phyloP scores from a whole-genome alignment of 2,113 vertebrate species.

The Porphyrio hochstetteri region DNA sequence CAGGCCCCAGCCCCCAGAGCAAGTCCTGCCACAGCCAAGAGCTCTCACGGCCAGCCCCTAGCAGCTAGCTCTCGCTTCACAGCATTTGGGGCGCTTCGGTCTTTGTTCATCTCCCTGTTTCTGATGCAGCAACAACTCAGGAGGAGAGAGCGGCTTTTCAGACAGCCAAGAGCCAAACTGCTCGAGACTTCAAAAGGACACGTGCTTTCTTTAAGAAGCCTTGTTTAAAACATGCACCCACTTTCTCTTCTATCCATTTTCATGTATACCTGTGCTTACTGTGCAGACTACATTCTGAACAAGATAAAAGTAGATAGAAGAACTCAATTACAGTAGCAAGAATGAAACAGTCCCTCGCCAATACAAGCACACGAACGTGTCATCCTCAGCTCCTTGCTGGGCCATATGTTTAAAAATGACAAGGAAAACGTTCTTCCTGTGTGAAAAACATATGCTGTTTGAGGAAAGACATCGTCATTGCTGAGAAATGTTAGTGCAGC shows the following conservation, averaged over 20 bases:
- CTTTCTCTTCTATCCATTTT: not conserved
- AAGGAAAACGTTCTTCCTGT: not conserved
- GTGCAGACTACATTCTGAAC: constrained; percentile 31
- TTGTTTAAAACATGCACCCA: not conserved
- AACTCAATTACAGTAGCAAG: constrained; percentile 47
- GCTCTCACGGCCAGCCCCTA: not conserved
- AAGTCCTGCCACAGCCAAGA: not conserved
- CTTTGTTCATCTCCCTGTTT: not conserved
- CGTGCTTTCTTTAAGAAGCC: not conserved
- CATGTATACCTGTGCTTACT: not conserved
- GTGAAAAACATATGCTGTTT: not conserved
- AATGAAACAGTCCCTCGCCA: constrained; percentile 28
- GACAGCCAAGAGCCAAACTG: not conserved
- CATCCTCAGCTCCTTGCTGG: constrained; percentile 3
- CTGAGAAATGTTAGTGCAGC: not conserved
- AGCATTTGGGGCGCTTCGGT: rapidly evolving
- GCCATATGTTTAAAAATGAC: constrained; percentile 12
- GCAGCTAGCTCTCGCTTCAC: not conserved
- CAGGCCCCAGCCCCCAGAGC: not conserved
- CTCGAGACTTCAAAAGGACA: not conserved
- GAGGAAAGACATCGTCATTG: not conserved
- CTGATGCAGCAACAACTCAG: not conserved
- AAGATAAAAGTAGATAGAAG: constrained; percentile 47
- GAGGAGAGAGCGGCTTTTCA: not conserved
- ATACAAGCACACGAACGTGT: not conserved